Base-by-base conservation (phyloP, 2,888 invertebrate genomes). In the Spisula subtruncata region DNA sequence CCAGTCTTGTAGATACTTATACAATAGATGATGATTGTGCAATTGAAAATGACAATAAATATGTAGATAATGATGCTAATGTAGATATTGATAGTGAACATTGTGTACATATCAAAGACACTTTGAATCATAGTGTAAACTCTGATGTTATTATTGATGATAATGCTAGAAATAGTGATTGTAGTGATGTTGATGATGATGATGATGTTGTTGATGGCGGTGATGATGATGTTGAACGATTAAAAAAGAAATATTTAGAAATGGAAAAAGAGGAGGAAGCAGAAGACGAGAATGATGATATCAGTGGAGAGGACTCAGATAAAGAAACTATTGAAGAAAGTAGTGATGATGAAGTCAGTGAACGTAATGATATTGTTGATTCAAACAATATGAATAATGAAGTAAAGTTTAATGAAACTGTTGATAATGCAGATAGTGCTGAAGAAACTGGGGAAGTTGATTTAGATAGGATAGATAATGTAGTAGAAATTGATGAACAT, bases 1-100 rank as follows among this genome's bases (percentile, higher is more conserved):
- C 84, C 85, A 90, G 88, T 87, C 86, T 48, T 18, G 51, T 32
- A 81, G 35, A 85, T 51, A 88, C 90, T 35, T 88, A 88, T 81
- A 88, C 83, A 32, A 6, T 88, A 81, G 86, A 88, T 51, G 32
- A 60, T 80, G 18, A 35, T 81, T 56, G 41, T 60, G 60, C 41
- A 79, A 83, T 81, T 35, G 81, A 80, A 85, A 35, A 83, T 87
- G 54, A 83, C 60, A 25, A 29, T 60, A 82, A 32, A 60, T 79
- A 87, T 83, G 83, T 80, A 48, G 84, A 56, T 41, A 88, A 60
- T 86, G 80, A 79, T 51, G 83, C 32, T 83, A 48, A 86, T 88
- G 87, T 84, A 66, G 51, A 88, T 89, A 81, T n/a, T 81, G 81
- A 85, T 86, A 75, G 56, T 66, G 85, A 79, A 35, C 75, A 85